A percentile compares a stretch with the other conserved stretches of the same genome.
These are phyloP conservation scores for Delichon dasypus DNA, from an alignment of 2,797 vertebrate species.

Conservation along the genomic window DNA sequence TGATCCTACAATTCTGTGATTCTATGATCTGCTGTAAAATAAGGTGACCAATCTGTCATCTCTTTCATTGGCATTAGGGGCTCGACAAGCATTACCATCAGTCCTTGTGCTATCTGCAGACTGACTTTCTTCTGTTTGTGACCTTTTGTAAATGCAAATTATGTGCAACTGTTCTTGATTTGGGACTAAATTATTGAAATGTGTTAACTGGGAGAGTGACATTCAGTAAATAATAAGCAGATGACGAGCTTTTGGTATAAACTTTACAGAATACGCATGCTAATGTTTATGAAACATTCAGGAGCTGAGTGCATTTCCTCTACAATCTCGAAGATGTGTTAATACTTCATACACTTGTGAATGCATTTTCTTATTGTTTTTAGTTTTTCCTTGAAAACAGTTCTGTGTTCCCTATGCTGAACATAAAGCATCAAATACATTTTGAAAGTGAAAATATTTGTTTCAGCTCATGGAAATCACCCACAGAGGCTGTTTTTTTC, in stretches of 20 bases:
- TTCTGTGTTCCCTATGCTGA: background rate
- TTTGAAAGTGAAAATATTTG: conserved; percentile 16
- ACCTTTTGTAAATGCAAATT: background rate
- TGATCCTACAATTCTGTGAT: background rate
- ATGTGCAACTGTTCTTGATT: background rate
- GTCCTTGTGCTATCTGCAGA: background rate
- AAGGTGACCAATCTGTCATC: background rate
- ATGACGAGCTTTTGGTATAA: background rate
- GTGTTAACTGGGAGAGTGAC: background rate
- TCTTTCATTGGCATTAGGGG: background rate
- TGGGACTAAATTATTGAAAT: background rate
- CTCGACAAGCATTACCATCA: background rate
- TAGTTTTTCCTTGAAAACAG: background rate
- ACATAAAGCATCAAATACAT: background rate
- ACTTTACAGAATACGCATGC: background rate
- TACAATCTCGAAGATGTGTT: background rate
- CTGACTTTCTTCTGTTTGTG: background rate
- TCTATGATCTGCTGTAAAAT: background rate
- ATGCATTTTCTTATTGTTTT: background rate
- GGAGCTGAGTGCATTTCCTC: background rate
- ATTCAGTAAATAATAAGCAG: background rate
- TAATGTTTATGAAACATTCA: background rate
- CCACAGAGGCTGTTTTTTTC: conserved; percentile 2
- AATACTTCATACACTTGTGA: background rate
- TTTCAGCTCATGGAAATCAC: conserved; percentile 8